Evolutionary conservation across 2,797 vertebrate species (phyloP), one percentile per base, ranked within the genome.

Genomic region (Staurois parvus): DNA sequence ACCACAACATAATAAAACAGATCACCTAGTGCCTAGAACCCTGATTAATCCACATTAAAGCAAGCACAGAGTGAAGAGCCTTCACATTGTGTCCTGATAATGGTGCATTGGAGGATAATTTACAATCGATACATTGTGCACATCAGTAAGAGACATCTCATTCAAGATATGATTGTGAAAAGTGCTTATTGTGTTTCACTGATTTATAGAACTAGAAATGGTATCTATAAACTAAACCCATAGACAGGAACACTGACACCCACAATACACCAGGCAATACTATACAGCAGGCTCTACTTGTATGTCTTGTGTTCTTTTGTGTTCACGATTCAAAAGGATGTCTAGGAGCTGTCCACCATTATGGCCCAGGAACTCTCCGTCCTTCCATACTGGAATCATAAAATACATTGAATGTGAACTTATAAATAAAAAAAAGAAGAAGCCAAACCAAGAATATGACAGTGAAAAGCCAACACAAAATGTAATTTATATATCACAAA

Each of bases 341-440:
- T 88, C 85, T 73, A 76, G 42, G 12, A 19, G 93, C 91, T 94
- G 0, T 94, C 92, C 83, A 97, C 90, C 86, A 93, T 70, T 79
- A 94, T 42, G 4, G 93, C 88, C 96, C 97, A 97, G n/a, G 96
- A 90, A 0, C 95, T 96, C 77, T 92, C 88, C 66, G 92, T 94
- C 90, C 91, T 92, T 88, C 96, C 96, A 0, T 94, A 96, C 96
- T 97, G 91, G 21, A 91, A 94, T 0, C 87, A 88, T 88, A 90
- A 90, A 40, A 89, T 88, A 91, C 88, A 81, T 0, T 0, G 26
- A 0, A 37, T 9, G 37, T 37, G 83, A 21, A 21, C 1, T 56
- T 15, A 56, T 1, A 28, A 19, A 34, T 15, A 42, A 4, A 15
- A 69, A 5, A 30, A 52, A 32, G 3, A 15, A 12, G 0, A 76